Percentiles rank a stretch among this genome's conserved stretches.
Evolutionary conservation across 1,140 invertebrate species (phyloP).

Genomic region (Ceratitis capitata): DNA sequence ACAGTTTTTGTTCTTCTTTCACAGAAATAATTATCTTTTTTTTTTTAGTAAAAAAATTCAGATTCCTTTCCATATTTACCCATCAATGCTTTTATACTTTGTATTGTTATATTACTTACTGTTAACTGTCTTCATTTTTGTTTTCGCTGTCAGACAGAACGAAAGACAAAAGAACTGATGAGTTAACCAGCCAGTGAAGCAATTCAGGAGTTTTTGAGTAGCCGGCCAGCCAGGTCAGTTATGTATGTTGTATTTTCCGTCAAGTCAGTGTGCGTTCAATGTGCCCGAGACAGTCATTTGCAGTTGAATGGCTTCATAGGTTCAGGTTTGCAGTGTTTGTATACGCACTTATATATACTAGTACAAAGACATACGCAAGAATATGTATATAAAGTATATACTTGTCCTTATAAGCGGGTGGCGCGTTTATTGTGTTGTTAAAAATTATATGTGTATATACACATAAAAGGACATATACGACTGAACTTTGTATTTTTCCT

Average conservation of each 20-base stretch:
- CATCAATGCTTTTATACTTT: not conserved
- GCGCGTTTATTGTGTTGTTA: not conserved
- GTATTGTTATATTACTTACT: not conserved
- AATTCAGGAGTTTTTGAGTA: not conserved
- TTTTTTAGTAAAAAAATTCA: not conserved
- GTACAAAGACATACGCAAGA: not conserved
- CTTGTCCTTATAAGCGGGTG: too few relatives aligned
- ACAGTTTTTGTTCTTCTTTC: not conserved
- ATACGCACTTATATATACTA: too few relatives aligned
- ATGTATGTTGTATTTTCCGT: not conserved
- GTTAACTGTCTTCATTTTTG: not conserved
- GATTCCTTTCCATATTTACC: not conserved
- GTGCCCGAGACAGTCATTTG: not conserved
- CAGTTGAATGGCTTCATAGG: not conserved
- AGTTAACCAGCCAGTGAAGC: not conserved
- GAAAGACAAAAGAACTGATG: not conserved
- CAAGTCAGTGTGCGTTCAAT: not conserved
- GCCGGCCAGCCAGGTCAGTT: not conserved
- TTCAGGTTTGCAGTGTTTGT: not conserved
- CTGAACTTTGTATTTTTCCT: not conserved
- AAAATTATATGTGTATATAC: not conserved
- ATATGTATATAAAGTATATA: not conserved
- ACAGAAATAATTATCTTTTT: not conserved
- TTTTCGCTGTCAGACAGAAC: not conserved
- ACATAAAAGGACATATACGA: too few relatives aligned